Conservation (phyloP, 2,113 vertebrate genomes). For the Excalfactoria chinensis region DNA sequence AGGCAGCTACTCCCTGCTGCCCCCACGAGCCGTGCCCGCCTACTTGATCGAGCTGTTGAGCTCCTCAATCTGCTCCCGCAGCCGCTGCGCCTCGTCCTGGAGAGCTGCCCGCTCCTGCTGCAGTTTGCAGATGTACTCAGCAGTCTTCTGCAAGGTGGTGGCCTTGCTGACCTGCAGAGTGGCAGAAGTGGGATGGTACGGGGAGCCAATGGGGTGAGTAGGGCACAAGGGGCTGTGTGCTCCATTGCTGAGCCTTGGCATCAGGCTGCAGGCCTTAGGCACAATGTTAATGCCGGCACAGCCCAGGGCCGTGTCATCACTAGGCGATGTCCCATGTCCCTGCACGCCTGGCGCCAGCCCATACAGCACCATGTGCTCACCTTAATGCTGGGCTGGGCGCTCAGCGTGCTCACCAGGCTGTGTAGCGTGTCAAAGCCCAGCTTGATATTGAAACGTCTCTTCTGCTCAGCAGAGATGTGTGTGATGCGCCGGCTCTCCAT, state of each 20-base stretch:
- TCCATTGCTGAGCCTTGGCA: not conserved
- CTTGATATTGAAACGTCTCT: conserved; percentile 98
- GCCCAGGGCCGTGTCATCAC: accelerated
- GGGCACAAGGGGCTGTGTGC: accelerated
- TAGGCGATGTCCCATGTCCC: accelerated
- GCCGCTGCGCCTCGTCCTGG: conserved; percentile 91
- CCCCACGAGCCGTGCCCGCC: not conserved
- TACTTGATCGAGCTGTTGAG: conserved; percentile 94
- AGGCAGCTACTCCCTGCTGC: not conserved
- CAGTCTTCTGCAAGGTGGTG: conserved; percentile 94
- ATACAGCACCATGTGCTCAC: conserved; percentile 51
- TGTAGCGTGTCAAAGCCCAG: conserved; percentile 95
- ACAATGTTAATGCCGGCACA: accelerated
- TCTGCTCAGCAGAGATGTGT: conserved; percentile 97
- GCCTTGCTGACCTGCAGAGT: conserved; percentile 92
- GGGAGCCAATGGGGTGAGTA: not conserved
- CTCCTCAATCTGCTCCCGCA: conserved; percentile 89
- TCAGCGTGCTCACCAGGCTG: conserved; percentile 90
- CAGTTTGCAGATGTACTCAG: conserved; percentile 93
- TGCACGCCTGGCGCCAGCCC: not conserved
- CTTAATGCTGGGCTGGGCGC: conserved; percentile 93
- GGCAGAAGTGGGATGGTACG: accelerated
- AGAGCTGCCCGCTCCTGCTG: conserved; percentile 92
- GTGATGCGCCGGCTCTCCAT: conserved; percentile 90
- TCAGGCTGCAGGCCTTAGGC: not conserved